A percentile compares a stretch with the other conserved stretches of the same genome.
Conservation (phyloP, 1,140 invertebrate genomes). For the Solenopsis fugax region DNA sequence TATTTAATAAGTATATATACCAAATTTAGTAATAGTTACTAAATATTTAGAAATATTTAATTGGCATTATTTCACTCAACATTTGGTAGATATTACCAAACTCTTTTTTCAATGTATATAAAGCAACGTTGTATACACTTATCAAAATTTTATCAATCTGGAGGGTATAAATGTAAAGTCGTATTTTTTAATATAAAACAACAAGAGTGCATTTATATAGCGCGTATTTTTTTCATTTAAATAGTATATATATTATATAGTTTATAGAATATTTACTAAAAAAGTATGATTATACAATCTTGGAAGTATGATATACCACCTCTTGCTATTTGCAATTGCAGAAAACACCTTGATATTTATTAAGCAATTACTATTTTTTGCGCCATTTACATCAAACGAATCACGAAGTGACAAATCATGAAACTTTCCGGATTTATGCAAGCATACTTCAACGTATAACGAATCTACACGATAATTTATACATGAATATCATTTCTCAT, state of each 20-base stretch:
- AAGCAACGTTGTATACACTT: neutral
- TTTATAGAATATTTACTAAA: neutral
- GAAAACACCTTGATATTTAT: constrained; percentile 22
- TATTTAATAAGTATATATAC: too few species aligned
- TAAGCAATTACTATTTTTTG: neutral
- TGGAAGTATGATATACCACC: neutral
- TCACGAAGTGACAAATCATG: neutral
- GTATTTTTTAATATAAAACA: neutral
- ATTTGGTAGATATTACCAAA: too few species aligned
- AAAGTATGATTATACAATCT: neutral
- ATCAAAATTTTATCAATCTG: neutral
- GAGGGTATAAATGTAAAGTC: neutral
- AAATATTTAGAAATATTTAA: too few species aligned
- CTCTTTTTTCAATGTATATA: too few species aligned
- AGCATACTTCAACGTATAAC: neutral
- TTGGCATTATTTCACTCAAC: too few species aligned
- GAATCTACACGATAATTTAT: neutral
- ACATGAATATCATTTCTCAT: neutral
- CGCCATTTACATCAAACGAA: neutral
- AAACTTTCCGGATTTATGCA: neutral
- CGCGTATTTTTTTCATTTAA: neutral
- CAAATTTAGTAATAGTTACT: too few species aligned
- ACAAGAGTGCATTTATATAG: neutral
- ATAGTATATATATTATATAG: neutral
- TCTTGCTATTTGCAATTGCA: constrained; percentile 19